Evolutionary conservation across 2,113 vertebrate species (phyloP), one percentile per base, ranked within the genome.

Genomic region (Malaclemys terrapin): DNA sequence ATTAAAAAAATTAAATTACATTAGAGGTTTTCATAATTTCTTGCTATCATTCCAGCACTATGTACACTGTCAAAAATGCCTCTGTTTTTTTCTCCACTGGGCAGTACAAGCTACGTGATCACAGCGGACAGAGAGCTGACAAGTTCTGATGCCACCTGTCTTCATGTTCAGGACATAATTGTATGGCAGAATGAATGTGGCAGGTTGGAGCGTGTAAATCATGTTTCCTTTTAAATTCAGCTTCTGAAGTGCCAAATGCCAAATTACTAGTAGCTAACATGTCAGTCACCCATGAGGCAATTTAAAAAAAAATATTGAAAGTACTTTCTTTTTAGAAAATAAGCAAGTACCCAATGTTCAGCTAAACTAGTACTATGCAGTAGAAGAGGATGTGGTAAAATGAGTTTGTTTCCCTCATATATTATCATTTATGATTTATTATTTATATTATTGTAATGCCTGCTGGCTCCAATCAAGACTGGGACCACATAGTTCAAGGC

Each of bases 181-280:
- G 1, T 91, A 49, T 27, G 29, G 42, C 82, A 27, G 79, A 72
- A 91, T 13, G 82, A 80, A 54, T 1, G 1, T 54, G 24, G 49
- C 86, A 94, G 16, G 65, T 94, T 93, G 85, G 89, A 87, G 49
- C 42, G 3, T 81, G n/a, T 80, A 95, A 94, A 94, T 29, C 17
- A 54, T 89, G 80, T 87, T 96, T 95, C 65, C 42, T 78, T 89
- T 94, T 88, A 89, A 86, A 92, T 82, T 90, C 54, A 72, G 47
- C 12, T 56, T 53, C 59, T 42, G 69, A 88, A 95, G 38, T 84
- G 14, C 38, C 78, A 86, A 79, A 83, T 47, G 11, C 25, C 47
- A 95, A 78, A 95, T 96, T 85, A 25, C n/a, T 95, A 94, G 85
- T 14, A 50, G 65, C 2, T 10, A 62, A 5, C 49, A 89, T 93